phyloP scores from a whole-genome alignment of 2,888 invertebrate genomes.

The Luffia ferchaultella region DNA sequence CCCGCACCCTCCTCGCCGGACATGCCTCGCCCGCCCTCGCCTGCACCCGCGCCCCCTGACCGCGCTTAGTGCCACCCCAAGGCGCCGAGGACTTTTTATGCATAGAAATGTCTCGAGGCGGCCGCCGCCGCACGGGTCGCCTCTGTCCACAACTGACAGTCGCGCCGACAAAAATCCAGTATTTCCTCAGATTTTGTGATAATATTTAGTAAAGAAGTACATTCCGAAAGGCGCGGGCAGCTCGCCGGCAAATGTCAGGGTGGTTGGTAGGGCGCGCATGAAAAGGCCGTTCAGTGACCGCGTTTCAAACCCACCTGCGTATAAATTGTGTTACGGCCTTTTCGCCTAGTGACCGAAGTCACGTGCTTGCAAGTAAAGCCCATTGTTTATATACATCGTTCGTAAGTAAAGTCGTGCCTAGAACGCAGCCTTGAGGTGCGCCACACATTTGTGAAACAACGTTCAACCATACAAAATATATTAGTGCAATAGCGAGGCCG shows the following conservation, averaged over 20 bases:
- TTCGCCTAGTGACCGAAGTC: constrained; percentile 4
- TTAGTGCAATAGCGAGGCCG: constrained; percentile 2
- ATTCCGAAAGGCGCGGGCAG: constrained; percentile 34
- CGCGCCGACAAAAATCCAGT: constrained; percentile 25
- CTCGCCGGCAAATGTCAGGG: constrained; percentile 4
- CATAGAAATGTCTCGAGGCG: constrained; percentile 9
- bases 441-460: background rate
- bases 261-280: constrained; percentile 8
- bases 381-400: constrained; percentile 14
- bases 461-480: background rate
- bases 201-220: constrained; percentile 50
- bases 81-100: background rate
- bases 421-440: constrained; percentile 6
- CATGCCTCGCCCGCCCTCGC: constrained; percentile 23
- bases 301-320: no score
- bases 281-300: no score
- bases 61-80: constrained; percentile 27
- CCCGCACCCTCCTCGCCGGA: constrained; percentile 24
- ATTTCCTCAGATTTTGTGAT: constrained; percentile 52
- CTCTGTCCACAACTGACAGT: constrained; percentile 7
- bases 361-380: constrained; percentile 1
- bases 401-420: constrained; percentile 9
- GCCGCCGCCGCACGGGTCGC: constrained; percentile 21
- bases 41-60: constrained; percentile 33
- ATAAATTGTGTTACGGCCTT: constrained; percentile 3